Base-by-base conservation (phyloP, 2,113 vertebrate species). In the Apistogramma diplotaenia region DNA sequence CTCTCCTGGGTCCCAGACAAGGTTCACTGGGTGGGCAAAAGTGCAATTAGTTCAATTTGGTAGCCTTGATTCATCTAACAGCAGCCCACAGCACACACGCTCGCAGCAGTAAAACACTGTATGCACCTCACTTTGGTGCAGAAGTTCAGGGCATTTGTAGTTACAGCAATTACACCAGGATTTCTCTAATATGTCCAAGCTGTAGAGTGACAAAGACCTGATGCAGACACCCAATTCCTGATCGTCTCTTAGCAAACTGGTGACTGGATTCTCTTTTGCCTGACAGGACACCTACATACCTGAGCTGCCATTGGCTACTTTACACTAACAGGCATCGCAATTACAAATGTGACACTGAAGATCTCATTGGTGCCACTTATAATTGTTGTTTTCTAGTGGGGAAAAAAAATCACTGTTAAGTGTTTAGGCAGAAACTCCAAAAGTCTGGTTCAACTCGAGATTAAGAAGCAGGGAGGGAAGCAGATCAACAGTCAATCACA, bases 1-100 rank as follows among this genome's bases (percentile, higher is more conserved):
- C 75, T 86, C 93, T 91, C 89, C 77, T 13, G 83, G 87, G 91
- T 84, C 88, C 88, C 76, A 71, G 87, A 85, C 81, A 27, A 74
- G 85, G 88, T 91, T 88, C 85, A 89, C 59, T 89, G 89, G 85
- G 91, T 85, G 82, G 82, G 83, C 90, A 89, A 83, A 84, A 81
- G 90, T 87, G 90, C 89, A 93, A 92, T 93, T 93, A 93, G 85
- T 92, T 93, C 86, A 91, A 92, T 94, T 90, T 90, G 83, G 85
- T 83, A 61, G 74, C 83, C 78, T 89, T 43, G 79, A 92, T 92
- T 93, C 81, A 85, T 88, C 90, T 73, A 87, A 78, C 81, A 90
- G 88, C 54, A 89, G 82, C 61, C 85, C 85, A 90, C 25, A 76
- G 76, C 79, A 70, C 62, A 89, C 74, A 67, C 89, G 88, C 67